Base-by-base conservation (phyloP, 2,888 invertebrate genomes). In the Entomobrya proxima region DNA sequence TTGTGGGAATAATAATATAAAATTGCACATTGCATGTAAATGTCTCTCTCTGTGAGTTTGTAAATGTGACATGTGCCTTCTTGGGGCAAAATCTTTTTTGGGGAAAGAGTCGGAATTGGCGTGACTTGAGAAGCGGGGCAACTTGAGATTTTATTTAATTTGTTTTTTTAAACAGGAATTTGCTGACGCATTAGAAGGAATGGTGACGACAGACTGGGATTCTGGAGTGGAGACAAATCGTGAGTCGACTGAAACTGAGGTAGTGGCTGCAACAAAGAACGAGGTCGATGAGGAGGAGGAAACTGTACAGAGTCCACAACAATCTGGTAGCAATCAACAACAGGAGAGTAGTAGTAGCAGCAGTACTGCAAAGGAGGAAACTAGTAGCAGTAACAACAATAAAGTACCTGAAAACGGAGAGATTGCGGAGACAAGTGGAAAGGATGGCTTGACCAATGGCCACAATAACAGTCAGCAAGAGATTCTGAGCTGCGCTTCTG, bases 121-220 rank as follows among this genome's bases (percentile, higher is more conserved):
- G n/a, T n/a, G n/a, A n/a, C n/a, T n/a, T n/a, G n/a, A n/a, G n/a
- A n/a, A n/a, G n/a, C n/a, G n/a, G n/a, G n/a, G n/a, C n/a, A n/a
- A n/a, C n/a, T n/a, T n/a, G n/a, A n/a, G n/a, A n/a, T n/a, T n/a
- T n/a, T n/a, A n/a, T n/a, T n/a, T n/a, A n/a, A n/a, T n/a, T n/a
- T n/a, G n/a, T n/a, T n/a, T n/a, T n/a, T n/a, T n/a, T n/a, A n/a
- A n/a, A n/a, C n/a, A 88, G 88, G 89, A 88, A 84, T 89, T 87
- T 89, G 88, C 89, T 89, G 89, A 89, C 88, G 88, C 88, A 40
- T 67, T 88, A 37, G 89, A 88, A 64, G 87, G 86, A 11, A 40
- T 87, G 85, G 74, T 52, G 80, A 76, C 84, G 67, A 88, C 86
- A 74, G 86, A 84, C 74, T 78, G 78, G 72, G 78, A 80, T 77